A percentile compares a stretch with the other conserved stretches of the same genome.
Conservation (phyloP, 2,113 vertebrate species). For the Ammodytes marinus region DNA sequence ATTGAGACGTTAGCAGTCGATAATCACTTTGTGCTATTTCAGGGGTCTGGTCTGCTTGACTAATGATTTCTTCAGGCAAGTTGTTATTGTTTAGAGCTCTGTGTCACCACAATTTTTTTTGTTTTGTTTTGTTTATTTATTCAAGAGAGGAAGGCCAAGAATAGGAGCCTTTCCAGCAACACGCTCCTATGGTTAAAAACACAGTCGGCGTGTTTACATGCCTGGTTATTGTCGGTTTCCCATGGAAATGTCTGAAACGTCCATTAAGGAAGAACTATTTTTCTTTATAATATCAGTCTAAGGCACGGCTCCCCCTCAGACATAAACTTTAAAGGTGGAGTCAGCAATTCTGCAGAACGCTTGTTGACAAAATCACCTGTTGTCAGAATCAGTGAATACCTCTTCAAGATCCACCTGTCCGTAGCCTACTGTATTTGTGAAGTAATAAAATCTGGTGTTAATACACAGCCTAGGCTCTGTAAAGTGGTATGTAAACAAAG, state of each 20-base stretch:
- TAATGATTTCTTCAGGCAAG: constrained; percentile 51
- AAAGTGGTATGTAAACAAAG: too few relatives aligned
- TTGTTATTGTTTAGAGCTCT: constrained; percentile 14
- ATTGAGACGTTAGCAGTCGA: constrained; percentile 28
- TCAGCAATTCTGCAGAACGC: too few relatives aligned
- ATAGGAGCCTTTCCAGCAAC: constrained; percentile 5
- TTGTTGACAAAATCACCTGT: too few relatives aligned
- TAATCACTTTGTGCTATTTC: constrained; percentile 58
- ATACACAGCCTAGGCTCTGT: too few relatives aligned
- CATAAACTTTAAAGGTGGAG: too few relatives aligned
- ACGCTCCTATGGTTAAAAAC: not conserved
- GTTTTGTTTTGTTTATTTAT: constrained; percentile 16
- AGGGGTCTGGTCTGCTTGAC: constrained; percentile 21
- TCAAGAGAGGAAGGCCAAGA: not conserved
- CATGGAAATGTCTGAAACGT: not conserved
- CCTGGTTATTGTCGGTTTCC: constrained; percentile 4
- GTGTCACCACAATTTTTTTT: constrained; percentile 1
- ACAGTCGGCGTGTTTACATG: not conserved
- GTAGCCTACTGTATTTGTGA: too few relatives aligned
- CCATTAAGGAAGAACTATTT: not conserved
- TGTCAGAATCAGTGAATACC: too few relatives aligned
- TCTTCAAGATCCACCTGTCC: too few relatives aligned
- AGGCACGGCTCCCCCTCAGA: not conserved
- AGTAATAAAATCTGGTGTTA: too few relatives aligned
- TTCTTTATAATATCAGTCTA: not conserved